Evolutionary conservation across 1,140 invertebrate genomes (phyloP).

Genomic region (Limonius californicus): DNA sequence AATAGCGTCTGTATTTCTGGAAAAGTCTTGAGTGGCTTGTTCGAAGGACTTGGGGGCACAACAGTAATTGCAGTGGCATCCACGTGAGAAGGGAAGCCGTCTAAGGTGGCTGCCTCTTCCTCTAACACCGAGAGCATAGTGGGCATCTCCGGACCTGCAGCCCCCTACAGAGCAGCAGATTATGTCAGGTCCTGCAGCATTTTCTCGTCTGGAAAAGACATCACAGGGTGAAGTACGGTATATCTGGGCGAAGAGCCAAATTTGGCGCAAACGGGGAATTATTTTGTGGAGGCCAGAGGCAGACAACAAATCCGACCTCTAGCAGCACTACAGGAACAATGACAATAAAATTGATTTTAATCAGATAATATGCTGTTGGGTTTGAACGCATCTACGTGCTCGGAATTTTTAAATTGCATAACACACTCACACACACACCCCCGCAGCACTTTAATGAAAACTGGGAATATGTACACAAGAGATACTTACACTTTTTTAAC

Average conservation of each 20-base stretch:
- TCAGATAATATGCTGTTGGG: constrained; percentile 30
- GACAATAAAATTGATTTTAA: constrained; percentile 35
- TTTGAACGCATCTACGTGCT: constrained; percentile 6
- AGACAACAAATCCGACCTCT: constrained; percentile 35
- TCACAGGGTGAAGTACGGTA: neutral
- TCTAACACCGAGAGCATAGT: constrained; percentile 39
- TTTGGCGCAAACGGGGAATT: neutral
- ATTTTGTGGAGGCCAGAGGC: neutral
- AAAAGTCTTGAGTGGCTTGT: constrained; percentile 71
- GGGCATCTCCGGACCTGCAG: constrained; percentile 26
- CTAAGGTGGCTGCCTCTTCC: constrained; percentile 31
- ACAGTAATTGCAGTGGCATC: constrained; percentile 37
- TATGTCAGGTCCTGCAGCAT: constrained; percentile 47
- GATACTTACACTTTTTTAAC: neutral
- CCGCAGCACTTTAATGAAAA: neutral
- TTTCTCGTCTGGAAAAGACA: constrained; percentile 32
- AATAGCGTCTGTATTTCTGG: constrained; percentile 68
- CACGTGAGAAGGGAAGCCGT: constrained; percentile 35
- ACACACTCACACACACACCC: constrained; percentile 1
- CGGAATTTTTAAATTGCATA: constrained; percentile 8
- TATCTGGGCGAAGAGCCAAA: constrained; percentile 7
- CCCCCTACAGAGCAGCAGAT: constrained; percentile 30
- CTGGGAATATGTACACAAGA: too few species aligned
- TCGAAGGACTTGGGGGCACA: constrained; percentile 47
- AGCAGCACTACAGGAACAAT: constrained; percentile 25